Evolutionary conservation across 2,797 vertebrate genomes (phyloP).

Genomic region (Aldrovandia affinis): DNA sequence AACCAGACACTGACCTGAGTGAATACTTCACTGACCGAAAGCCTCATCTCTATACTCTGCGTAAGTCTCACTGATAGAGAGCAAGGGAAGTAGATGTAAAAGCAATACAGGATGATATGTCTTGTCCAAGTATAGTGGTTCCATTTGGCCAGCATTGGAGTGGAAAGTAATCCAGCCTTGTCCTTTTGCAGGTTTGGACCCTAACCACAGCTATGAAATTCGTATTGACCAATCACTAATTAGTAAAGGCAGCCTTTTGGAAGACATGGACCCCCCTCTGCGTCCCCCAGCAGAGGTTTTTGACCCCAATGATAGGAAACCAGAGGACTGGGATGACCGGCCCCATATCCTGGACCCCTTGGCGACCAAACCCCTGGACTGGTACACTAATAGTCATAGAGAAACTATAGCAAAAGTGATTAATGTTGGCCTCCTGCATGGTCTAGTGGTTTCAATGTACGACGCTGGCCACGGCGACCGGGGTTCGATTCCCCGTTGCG

Average conservation of each 20-base stretch:
- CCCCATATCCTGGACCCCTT: conserved; percentile 43
- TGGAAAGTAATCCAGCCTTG: conserved; percentile 1
- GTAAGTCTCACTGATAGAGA: conserved; percentile 41
- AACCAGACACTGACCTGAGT: conserved; percentile 52
- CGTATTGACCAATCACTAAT: conserved; percentile 54
- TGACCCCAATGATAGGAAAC: conserved; percentile 47
- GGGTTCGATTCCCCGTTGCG: too few species aligned
- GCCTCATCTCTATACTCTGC: conserved; percentile 58
- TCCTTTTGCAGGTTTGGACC: conserved; percentile 52
- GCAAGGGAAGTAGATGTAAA: not conserved
- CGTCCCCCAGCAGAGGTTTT: conserved; percentile 46
- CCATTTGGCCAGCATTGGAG: not conserved
- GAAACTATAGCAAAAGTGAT: not conserved
- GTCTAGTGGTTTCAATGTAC: too few species aligned
- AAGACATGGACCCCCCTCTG: conserved; percentile 51
- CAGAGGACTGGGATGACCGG: conserved; percentile 52
- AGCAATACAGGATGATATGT: not conserved
- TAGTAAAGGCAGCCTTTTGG: conserved; percentile 55
- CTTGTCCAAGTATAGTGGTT: not conserved
- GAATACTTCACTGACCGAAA: conserved; percentile 54
- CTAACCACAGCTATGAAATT: conserved; percentile 60
- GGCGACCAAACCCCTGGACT: conserved; percentile 48
- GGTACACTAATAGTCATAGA: conserved; percentile 35
- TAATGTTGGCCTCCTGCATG: too few species aligned
- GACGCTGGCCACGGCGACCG: too few species aligned